Conservation (phyloP, 2,888 invertebrate genomes). For the Leucoptera coffeella region DNA sequence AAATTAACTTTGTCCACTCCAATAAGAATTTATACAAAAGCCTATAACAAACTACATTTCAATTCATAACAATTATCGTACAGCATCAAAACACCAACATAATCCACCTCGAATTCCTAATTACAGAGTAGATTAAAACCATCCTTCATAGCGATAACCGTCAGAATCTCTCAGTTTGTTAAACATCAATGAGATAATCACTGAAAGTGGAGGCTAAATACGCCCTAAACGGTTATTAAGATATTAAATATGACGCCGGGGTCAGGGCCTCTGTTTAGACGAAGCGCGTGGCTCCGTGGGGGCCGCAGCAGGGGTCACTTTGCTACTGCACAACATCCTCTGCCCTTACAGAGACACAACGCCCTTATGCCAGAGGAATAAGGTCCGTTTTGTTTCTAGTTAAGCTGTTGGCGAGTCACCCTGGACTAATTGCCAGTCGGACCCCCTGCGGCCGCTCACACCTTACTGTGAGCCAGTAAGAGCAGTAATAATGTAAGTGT, state of each 20-base stretch:
- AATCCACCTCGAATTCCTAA: too few species aligned
- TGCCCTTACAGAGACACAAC: background rate
- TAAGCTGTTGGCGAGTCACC: background rate
- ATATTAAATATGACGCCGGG: slow-evolving; percentile 36
- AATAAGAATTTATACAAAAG: too few species aligned
- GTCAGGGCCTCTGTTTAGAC: slow-evolving; percentile 7
- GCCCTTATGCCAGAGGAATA: background rate
- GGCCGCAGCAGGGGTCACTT: slow-evolving; percentile 27
- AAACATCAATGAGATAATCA: slow-evolving; percentile 26
- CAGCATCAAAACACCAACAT: too few species aligned
- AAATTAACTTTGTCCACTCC: too few species aligned
- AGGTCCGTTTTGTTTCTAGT: background rate
- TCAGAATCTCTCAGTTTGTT: slow-evolving; percentile 4
- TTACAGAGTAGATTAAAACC: too few species aligned
- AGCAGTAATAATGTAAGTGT: too few species aligned
- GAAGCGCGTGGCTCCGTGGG: slow-evolving; percentile 13
- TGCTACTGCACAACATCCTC: slow-evolving; percentile 3
- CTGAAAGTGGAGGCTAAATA: slow-evolving; percentile 26
- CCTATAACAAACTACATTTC: too few species aligned
- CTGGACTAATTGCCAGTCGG: slow-evolving; percentile 6
- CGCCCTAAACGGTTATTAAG: slow-evolving; percentile 43
- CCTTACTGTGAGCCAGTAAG: too few species aligned
- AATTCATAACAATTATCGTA: too few species aligned
- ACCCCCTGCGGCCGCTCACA: too few species aligned
- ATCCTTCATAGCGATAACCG: too few species aligned